Conservation (phyloP, 2,888 invertebrate genomes). For the Platycheirus albimanus region DNA sequence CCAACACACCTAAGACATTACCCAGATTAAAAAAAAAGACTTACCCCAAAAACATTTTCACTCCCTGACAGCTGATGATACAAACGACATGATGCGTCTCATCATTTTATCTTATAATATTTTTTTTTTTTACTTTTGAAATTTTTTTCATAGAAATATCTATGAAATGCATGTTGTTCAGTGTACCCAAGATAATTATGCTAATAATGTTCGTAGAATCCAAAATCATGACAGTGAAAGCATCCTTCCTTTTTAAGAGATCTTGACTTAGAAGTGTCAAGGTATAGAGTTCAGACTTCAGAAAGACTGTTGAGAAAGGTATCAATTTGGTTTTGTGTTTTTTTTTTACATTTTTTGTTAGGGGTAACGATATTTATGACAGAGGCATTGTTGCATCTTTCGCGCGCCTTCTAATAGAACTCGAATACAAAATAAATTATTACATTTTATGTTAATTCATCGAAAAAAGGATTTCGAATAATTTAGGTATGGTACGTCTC, state of each 20-base stretch:
- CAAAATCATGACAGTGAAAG: conserved; percentile 39
- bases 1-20: conserved; percentile 43
- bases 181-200: conserved; percentile 49
- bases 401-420: too few species aligned
- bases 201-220: conserved; percentile 67
- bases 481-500: too few species aligned
- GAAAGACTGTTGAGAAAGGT: background rate
- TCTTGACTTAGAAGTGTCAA: conserved; percentile 67
- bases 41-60: conserved; percentile 40
- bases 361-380: too few species aligned
- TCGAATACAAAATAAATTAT: too few species aligned
- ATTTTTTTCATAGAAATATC: conserved; percentile 1
- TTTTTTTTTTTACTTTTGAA: background rate
- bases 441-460: too few species aligned
- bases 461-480: too few species aligned
- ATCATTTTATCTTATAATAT: conserved; percentile 13
- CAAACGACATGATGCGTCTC: conserved; percentile 44
- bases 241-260: conserved; percentile 17
- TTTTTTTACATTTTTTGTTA: too few species aligned
- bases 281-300: conserved; percentile 21
- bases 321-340: conserved; percentile 14
- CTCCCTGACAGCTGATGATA: conserved; percentile 61
- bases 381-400: too few species aligned
- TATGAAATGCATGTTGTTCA: conserved; percentile 27
- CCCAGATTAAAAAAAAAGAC: conserved; percentile 29